Percentiles rank a stretch among this genome's conserved stretches.
These are phyloP conservation scores for Laupala kohalensis DNA, from an alignment of 1,140 invertebrate genomes.

Conservation along the genomic window DNA sequence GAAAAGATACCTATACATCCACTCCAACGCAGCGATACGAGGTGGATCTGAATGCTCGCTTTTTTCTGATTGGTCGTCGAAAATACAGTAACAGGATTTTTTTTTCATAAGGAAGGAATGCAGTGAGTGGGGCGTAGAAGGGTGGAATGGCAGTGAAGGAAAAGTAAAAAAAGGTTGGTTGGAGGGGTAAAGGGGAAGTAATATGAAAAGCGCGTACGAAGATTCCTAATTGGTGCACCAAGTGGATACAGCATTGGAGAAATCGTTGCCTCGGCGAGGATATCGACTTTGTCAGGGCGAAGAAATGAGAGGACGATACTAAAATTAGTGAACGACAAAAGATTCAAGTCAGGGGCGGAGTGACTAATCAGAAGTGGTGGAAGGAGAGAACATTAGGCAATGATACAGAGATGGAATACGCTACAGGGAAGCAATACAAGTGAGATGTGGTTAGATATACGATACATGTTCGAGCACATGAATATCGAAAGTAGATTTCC, in stretches of 20 bases:
- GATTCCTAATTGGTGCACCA: background rate
- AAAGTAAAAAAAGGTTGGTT: background rate
- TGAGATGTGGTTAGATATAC: too few species aligned
- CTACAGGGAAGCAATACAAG: too few species aligned
- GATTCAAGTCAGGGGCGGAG: too few species aligned
- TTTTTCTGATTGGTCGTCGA: background rate
- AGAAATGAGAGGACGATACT: background rate
- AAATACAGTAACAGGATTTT: background rate
- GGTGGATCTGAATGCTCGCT: background rate
- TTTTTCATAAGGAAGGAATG: background rate
- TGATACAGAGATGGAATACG: too few species aligned
- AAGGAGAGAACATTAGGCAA: too few species aligned
- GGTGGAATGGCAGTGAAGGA: background rate
- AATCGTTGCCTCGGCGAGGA: background rate
- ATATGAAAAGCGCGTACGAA: background rate
- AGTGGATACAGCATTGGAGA: background rate
- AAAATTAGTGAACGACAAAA: too few species aligned
- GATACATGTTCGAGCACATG: too few species aligned
- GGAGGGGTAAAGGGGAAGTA: too few species aligned
- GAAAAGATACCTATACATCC: background rate
- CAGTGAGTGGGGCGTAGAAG: too few species aligned
- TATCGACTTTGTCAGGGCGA: background rate
- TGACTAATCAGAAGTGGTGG: too few species aligned
- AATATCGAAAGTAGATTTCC: too few species aligned
- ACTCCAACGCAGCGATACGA: background rate